Base-by-base conservation (phyloP, 35 echinoderm and acorn worm genomes). In the Apostichopus japonicus region DNA sequence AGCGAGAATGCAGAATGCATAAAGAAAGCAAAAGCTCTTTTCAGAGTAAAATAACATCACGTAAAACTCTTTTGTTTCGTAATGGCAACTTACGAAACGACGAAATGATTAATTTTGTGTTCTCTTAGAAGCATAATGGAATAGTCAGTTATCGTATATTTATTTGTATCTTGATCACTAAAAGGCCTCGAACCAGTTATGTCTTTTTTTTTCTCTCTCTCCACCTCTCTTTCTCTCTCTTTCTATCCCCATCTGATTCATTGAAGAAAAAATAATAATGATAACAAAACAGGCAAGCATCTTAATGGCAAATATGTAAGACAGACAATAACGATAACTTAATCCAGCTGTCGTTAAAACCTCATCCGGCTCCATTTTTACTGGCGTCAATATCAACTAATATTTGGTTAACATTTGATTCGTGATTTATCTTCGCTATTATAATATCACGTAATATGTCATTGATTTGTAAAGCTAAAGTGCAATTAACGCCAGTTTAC, bases 311-410 rank as follows among this genome's bases (percentile, higher is more conserved):
- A 24, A 16, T 55, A 55, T 16, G 54, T n/a, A 24, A 55, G 22
- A 83, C 79, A 54, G 25, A 55, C 33, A 83, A 54, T 10, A 54
- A 83, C 51, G 14, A 83, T 54, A 83, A 83, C 79, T 83, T 54
- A 83, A 83, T 83, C 79, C 79, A 83, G 13, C 79, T 52, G 52
- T 83, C 51, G 54, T 83, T 83, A 83, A 54, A 83, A 52, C 54
- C 79, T 83, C 79, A 83, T 83, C 54, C 17, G 79, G 79, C 33
- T 54, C 79, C 51, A 52, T 54, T n/a, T 19, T 83, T 83, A 83
- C 44, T 83, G 79, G 79, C 79, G 79, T 83, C 52, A 6, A 55
- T 83, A 11, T 53, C 51, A 83, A 83, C 54, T 55, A 19, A 67
- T 67, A 19, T 15, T 67, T 67, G 19, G 11, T 67, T 67, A 67